A percentile compares a stretch with the other conserved stretches of the same genome.
These are phyloP conservation scores for Clitarchus hookeri DNA, from an alignment of 2,888 invertebrate genomes.

Conservation along the genomic window DNA sequence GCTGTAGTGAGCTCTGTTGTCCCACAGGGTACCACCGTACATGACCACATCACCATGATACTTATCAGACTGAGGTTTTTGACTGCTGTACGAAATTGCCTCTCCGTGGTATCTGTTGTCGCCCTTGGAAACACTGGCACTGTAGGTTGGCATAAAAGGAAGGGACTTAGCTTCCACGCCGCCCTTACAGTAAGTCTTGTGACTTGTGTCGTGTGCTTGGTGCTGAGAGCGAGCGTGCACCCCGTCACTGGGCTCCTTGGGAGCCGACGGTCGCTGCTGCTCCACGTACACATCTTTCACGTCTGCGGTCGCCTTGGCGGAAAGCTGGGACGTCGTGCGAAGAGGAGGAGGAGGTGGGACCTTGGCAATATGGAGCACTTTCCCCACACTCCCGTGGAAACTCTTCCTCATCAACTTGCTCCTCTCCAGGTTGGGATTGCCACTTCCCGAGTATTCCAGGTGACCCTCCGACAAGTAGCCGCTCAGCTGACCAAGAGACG, in stretches of 20 bases:
- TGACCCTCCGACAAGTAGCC: constrained; percentile 89
- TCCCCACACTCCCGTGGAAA: constrained; percentile 82
- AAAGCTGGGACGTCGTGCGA: constrained; percentile 84
- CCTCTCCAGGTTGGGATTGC: constrained; percentile 75
- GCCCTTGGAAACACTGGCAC: constrained; percentile 49
- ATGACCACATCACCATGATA: constrained; percentile 54
- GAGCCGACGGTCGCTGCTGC: neutral
- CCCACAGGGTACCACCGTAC: constrained; percentile 53
- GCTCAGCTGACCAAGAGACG: constrained; percentile 61
- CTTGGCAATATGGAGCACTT: constrained; percentile 80
- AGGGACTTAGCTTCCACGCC: constrained; percentile 63
- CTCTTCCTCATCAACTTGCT: constrained; percentile 88
- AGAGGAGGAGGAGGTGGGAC: constrained; percentile 81
- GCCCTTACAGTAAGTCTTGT: constrained; percentile 28
- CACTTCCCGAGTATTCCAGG: constrained; percentile 69
- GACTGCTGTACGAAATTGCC: constrained; percentile 54
- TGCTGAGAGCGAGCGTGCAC: neutral
- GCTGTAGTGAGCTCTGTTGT: constrained; percentile 45
- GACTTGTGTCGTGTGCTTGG: constrained; percentile 47
- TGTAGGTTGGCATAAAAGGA: constrained; percentile 64
- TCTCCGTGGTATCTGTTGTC: constrained; percentile 49
- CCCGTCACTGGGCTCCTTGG: neutral
- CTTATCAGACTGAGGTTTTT: neutral
- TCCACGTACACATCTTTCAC: neutral
- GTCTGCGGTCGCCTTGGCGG: constrained; percentile 58